Evolutionary conservation across 2,113 vertebrate species (phyloP), one percentile per base, ranked within the genome.

Genomic region (Blennius ocellaris): DNA sequence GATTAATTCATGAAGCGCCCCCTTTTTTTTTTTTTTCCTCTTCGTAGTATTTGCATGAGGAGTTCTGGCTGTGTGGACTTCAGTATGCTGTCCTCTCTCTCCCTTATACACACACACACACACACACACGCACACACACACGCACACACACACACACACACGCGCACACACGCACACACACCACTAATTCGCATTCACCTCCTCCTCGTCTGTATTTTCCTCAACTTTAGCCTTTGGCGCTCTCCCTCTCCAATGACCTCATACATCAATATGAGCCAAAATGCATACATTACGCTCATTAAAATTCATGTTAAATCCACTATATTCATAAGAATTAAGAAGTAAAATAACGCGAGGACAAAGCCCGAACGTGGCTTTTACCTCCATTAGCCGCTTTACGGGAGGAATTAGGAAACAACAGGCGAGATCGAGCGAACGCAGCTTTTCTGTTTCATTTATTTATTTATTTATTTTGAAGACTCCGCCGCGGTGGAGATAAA

Each of bases 1-100:
- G 88, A 94, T 92, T 93, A 94, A 95, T 93, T 91, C 93, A 94
- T 81, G 81, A 84, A 77, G 79, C 74, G 74, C 72, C 80, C 92
- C 14, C 39, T 30, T 63, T 72, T 47, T 54, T 87, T 44, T 55
- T 61, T 87, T 44, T 55, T 69, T 30, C 21, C 67, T 76, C 44
- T 38, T 81, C 56, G 82, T 90, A 93, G 83, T 89, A 83, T 92
- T 94, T 93, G 89, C 89, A 88, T 92, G 88, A 93, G 86, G 45
- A 92, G 87, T 90, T 89, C 87, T 87, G 91, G 89, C 89, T 30
- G 21, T 94, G 93, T 94, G 94, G 92, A 80, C 92, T 68, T 90
- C 84, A 92, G 59, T 92, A 91, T 93, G 90, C 91, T 93, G 92
- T 92, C 87, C 92, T 89, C 86, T 43, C 74, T 64, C 89, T 76